Percentiles rank a stretch among this genome's conserved stretches.
Evolutionary conservation across 2,888 invertebrate genomes (phyloP).

Genomic region (Chloroclystis v-ata): DNA sequence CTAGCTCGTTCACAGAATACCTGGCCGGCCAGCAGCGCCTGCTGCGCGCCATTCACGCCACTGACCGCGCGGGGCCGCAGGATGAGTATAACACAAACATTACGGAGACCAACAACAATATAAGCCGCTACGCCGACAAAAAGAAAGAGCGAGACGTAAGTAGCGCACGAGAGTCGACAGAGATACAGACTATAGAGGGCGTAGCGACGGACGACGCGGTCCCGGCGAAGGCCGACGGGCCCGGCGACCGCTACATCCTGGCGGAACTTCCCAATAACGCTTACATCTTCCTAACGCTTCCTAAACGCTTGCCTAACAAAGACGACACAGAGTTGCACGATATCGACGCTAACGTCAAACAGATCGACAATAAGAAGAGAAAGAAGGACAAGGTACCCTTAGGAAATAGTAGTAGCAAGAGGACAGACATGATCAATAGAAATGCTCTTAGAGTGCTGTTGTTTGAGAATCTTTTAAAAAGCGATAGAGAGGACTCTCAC

Average conservation of each 20-base stretch:
- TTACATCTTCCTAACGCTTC: constrained; percentile 57
- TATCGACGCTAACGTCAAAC: constrained; percentile 31
- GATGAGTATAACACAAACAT: constrained; percentile 19
- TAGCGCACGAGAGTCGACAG: constrained; percentile 21
- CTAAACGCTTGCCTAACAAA: constrained; percentile 43
- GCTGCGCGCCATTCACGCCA: constrained; percentile 37
- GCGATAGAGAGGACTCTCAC: constrained; percentile 42
- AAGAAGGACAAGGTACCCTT: constrained; percentile 38
- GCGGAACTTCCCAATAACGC: constrained; percentile 53
- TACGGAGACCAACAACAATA: constrained; percentile 22
- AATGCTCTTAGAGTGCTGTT: constrained; percentile 55
- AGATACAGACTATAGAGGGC: constrained; percentile 12
- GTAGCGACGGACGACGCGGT: constrained; percentile 5
- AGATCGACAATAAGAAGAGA: constrained; percentile 33
- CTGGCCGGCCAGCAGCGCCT: constrained; percentile 45
- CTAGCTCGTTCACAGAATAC: constrained; percentile 41
- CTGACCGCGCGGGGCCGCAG: constrained; percentile 14
- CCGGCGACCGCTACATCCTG: constrained; percentile 34
- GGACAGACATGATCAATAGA: constrained; percentile 44
- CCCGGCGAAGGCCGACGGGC: constrained; percentile 13
- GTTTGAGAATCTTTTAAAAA: constrained; percentile 51
- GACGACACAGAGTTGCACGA: constrained; percentile 30
- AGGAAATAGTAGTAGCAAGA: constrained; percentile 36
- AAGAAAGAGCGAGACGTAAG: constrained; percentile 24
- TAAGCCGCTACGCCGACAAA: constrained; percentile 14